Conservation (phyloP, 2,888 invertebrate species). For the Coelinius sp. region DNA sequence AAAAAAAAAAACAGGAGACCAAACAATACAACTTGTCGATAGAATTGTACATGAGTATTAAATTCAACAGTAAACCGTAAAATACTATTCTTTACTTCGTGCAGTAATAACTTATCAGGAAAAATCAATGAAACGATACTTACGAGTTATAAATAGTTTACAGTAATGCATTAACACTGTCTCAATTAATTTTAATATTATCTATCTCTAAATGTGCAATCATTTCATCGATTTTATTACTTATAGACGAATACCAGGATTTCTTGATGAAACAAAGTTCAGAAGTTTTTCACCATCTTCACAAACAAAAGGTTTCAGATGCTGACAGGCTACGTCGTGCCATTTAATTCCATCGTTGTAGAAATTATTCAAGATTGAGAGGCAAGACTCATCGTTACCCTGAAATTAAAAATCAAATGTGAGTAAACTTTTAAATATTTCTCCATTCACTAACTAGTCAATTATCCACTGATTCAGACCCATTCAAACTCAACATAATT, state of each 20-base stretch:
- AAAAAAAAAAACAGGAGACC: slow-evolving; percentile 21
- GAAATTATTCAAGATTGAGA: slow-evolving; percentile 92
- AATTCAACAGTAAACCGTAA: background rate
- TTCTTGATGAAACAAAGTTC: slow-evolving; percentile 91
- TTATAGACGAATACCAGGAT: slow-evolving; percentile 87
- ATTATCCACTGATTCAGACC: too few relatives aligned
- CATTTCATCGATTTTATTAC: slow-evolving; percentile 37
- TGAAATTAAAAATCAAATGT: slow-evolving; percentile 58
- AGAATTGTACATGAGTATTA: slow-evolving; percentile 19
- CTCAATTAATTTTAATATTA: slow-evolving; percentile 15
- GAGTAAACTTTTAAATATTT: background rate
- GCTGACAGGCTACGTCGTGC: slow-evolving; percentile 93
- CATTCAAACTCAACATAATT: background rate
- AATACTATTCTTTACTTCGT: background rate
- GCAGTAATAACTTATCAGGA: background rate
- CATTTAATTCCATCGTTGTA: slow-evolving; percentile 93
- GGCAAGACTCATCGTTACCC: slow-evolving; percentile 93
- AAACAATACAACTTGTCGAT: background rate
- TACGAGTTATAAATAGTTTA: slow-evolving; percentile 46
- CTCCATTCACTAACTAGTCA: background rate
- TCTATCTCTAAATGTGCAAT: slow-evolving; percentile 8
- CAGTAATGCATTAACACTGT: slow-evolving; percentile 28
- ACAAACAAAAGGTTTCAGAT: slow-evolving; percentile 90
- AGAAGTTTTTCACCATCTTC: slow-evolving; percentile 92
- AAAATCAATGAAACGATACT: background rate